phyloP scores from a whole-genome alignment of 1,140 invertebrate genomes.

The Pantala flavescens region DNA sequence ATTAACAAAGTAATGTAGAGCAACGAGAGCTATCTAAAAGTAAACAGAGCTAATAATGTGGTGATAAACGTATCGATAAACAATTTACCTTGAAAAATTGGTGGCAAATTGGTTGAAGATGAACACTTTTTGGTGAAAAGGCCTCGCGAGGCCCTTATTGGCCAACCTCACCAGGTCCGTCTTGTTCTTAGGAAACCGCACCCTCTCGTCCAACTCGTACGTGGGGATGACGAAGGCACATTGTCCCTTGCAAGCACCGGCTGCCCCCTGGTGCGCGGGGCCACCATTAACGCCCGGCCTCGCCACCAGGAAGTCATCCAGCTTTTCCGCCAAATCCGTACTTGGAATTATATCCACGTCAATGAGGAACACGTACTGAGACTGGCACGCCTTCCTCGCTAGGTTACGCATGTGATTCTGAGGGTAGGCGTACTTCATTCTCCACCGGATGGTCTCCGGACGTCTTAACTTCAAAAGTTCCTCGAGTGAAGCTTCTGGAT shows the following conservation, averaged over 20 bases:
- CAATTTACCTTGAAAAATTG: constrained; percentile 72
- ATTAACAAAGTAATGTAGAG: no score
- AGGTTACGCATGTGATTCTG: constrained; percentile 79
- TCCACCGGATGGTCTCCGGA: constrained; percentile 49
- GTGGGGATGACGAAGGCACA: constrained; percentile 89
- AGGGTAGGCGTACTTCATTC: constrained; percentile 62
- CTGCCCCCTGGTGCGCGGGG: not conserved
- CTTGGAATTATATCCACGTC: constrained; percentile 79
- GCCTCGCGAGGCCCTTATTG: constrained; percentile 64
- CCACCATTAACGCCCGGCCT: constrained; percentile 36
- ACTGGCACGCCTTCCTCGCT: constrained; percentile 71
- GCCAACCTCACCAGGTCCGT: constrained; percentile 61
- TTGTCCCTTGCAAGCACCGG: constrained; percentile 28
- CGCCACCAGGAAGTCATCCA: constrained; percentile 56
- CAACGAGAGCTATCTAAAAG: no score
- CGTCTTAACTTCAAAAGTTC: constrained; percentile 40
- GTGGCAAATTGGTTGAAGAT: constrained; percentile 87
- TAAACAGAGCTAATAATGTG: no score
- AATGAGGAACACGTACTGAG: constrained; percentile 65
- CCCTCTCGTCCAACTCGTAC: constrained; percentile 71
- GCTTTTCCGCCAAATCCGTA: constrained; percentile 46
- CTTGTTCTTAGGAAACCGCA: constrained; percentile 68
- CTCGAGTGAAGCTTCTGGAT: constrained; percentile 49
- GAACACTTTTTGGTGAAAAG: constrained; percentile 87
- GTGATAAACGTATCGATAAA: no score